Percentiles rank a stretch among this genome's conserved stretches.
Conservation (phyloP, 1,140 invertebrate genomes). For the Uloborus diversus region DNA sequence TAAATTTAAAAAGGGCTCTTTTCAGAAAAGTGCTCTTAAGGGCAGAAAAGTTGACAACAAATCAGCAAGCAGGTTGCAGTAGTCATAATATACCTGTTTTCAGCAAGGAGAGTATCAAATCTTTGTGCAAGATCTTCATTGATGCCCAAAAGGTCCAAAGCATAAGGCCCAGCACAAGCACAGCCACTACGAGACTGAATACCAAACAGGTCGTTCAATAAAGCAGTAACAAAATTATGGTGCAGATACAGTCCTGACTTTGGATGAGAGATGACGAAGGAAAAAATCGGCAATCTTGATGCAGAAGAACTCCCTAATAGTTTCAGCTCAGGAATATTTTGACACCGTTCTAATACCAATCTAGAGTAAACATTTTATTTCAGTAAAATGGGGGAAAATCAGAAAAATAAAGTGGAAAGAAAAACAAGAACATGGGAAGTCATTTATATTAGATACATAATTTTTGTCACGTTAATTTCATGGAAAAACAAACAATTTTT, state of each 20-base stretch:
- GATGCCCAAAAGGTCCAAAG: constrained; percentile 85
- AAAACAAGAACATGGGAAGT: too few species aligned
- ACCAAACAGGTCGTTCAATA: constrained; percentile 91
- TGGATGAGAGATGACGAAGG: constrained; percentile 84
- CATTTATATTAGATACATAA: too few species aligned
- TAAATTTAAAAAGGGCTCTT: too few species aligned
- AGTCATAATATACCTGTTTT: constrained; percentile 82
- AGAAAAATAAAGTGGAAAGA: too few species aligned
- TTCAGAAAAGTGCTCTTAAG: too few species aligned
- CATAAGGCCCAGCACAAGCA: constrained; percentile 85
- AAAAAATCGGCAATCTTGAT: constrained; percentile 82
- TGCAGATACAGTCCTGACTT: constrained; percentile 81
- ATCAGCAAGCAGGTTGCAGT: too few species aligned
- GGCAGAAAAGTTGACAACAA: too few species aligned
- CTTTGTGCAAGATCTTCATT: constrained; percentile 77
- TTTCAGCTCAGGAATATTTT: constrained; percentile 79
- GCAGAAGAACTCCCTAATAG: constrained; percentile 77
- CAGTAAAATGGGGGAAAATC: too few species aligned
- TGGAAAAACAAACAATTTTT: too few species aligned
- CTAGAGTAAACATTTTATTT: too few species aligned
- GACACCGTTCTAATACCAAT: constrained; percentile 58
- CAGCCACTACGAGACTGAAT: constrained; percentile 88
- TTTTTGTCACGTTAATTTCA: too few species aligned
- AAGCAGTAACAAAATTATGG: constrained; percentile 87
- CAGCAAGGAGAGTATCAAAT: constrained; percentile 79